Conservation (phyloP, 2,888 invertebrate species). For the Monochamus alternatus region DNA sequence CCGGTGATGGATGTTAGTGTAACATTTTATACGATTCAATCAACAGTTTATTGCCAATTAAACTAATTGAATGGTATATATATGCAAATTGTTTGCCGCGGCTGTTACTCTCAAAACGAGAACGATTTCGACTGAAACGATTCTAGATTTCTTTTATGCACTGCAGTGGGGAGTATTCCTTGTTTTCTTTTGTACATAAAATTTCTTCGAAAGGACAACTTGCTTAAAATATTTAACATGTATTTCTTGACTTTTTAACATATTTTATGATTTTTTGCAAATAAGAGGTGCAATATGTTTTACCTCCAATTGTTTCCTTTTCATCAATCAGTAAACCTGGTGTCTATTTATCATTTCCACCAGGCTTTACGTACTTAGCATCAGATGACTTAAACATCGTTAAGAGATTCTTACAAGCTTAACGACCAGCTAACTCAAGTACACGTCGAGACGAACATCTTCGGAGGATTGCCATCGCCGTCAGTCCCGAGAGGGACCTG, state of each 20-base stretch:
- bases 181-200: too few species aligned
- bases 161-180: too few species aligned
- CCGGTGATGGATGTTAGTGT: conserved; percentile 36
- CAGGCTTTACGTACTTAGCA: too few species aligned
- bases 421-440: neutral
- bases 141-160: neutral
- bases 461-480: neutral
- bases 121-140: neutral
- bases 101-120: conserved; percentile 2
- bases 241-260: too few species aligned
- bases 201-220: too few species aligned
- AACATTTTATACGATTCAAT: conserved; percentile 41
- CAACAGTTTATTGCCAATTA: conserved; percentile 48
- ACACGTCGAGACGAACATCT: neutral
- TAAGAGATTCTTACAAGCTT: neutral
- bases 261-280: too few species aligned
- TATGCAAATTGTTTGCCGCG: conserved; percentile 43
- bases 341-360: too few species aligned
- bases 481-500: neutral
- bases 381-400: too few species aligned
- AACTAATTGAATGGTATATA: conserved; percentile 46
- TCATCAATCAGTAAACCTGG: too few species aligned
- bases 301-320: too few species aligned
- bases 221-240: too few species aligned
- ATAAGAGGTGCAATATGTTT: too few species aligned